A percentile compares a stretch with the other conserved stretches of the same genome.
Evolutionary conservation across 2,113 vertebrate species (phyloP).

Genomic region (Indri indri): DNA sequence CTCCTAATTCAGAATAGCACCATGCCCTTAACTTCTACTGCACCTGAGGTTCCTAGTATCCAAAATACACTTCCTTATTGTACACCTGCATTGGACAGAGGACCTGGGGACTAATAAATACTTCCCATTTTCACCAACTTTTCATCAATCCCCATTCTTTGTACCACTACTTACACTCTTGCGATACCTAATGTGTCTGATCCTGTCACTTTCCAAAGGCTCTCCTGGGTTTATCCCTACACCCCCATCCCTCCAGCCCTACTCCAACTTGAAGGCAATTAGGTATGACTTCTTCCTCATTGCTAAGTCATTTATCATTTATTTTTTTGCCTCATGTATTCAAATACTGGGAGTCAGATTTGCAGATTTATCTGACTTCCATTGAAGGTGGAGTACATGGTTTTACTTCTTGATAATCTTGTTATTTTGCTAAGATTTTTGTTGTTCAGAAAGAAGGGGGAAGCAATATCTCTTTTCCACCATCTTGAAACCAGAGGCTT

Average conservation of each 20-base stretch:
- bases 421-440: neutral
- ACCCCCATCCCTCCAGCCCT: neutral
- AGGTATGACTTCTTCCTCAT: neutral
- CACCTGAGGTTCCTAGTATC: neutral
- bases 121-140: neutral
- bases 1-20: neutral
- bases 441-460: neutral
- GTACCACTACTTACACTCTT: neutral
- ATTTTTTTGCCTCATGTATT: neutral
- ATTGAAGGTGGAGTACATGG: neutral
- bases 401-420: neutral
- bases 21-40: neutral
- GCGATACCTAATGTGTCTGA: neutral
- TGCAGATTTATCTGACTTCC: neutral
- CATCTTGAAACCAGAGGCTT: neutral
- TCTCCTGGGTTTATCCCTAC: neutral
- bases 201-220: neutral
- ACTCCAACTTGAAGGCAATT: neutral
- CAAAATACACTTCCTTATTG: neutral
- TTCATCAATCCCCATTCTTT: neutral
- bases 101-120: neutral
- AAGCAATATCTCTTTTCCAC: neutral
- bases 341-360: neutral
- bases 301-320: neutral
- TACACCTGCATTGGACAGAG: neutral